Base-by-base conservation (phyloP, 2,797 vertebrate species). In the Oryzias dopingdopingensis region DNA sequence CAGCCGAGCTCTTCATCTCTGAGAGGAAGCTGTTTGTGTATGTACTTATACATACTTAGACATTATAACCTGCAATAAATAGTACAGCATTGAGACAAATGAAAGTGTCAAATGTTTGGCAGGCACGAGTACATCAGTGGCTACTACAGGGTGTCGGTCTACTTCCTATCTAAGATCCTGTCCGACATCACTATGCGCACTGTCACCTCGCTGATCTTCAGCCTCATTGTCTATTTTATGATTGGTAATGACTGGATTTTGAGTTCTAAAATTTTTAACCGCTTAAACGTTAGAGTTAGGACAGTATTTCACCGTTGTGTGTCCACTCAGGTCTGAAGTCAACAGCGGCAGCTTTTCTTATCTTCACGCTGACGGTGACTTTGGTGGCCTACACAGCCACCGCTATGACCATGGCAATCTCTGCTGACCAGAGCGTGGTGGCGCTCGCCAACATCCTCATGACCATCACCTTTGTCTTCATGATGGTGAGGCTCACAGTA, bases 81-180 rank as follows among this genome's bases (percentile, higher is more conserved):
- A 4, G 17, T 22, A 16, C 18, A 46, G 20, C n/a, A 22, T 2
- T 12, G 32, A 37, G 32, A 37, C 12, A 10, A 37, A 12, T 4
- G 32, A 37, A 10, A 37, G 32, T 37, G 10, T 37, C 10, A 37
- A 37, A 37, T 37, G 32, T 12, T 37, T 84, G 1, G 68, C 74
- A 99, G 96, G 68, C 97, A 99, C 4, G 97, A 99, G 70, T 96
- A 95, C 71, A 96, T 96, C 85, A 98, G 95, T 37, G 96, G 97
- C 22, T 99, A 99, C 89, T 99, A 99, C 88, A 86, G 95, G 82
- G 88, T 91, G 4, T 95, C 94, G 0, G 91, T 92, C 6, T 99
- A 98, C 84, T 98, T 97, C 86, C 85, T 98, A 59, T 92, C 94
- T 20, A 98, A 96, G 79, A 74, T 97, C 56, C 56, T 95, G 37